Evolutionary conservation across 2,797 vertebrate genomes (phyloP).

Genomic region (Coranthus polyacanthus): DNA sequence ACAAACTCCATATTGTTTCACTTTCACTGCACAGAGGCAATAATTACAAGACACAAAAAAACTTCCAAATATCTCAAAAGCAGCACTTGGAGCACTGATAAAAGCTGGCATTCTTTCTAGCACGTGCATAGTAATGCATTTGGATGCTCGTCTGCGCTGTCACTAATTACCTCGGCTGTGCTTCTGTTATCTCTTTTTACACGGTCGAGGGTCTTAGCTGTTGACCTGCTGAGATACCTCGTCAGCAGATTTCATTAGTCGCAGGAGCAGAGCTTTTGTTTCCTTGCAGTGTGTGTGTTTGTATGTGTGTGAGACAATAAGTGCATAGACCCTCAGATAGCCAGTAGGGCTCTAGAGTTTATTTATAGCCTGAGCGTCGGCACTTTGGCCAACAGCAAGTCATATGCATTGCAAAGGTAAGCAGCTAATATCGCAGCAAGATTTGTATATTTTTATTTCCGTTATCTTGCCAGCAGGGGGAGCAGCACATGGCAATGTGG

Average conservation of each 20-base stretch:
- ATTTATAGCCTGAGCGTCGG: conserved; percentile 75
- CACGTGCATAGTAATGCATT: not conserved
- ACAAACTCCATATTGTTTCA: conserved; percentile 52
- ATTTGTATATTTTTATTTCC: conserved; percentile 41
- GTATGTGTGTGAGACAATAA: conserved; percentile 18
- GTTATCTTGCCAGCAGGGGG: conserved; percentile 47
- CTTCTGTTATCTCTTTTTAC: conserved; percentile 40
- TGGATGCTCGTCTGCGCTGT: conserved; percentile 5
- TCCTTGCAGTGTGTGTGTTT: conserved; percentile 42
- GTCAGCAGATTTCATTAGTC: conserved; percentile 72
- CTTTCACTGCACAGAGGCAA: conserved; percentile 13
- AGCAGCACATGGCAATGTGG: conserved; percentile 22
- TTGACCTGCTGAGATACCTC: conserved; percentile 62
- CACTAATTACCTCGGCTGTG: conserved; percentile 33
- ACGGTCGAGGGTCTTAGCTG: conserved; percentile 34
- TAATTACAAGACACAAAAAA: conserved; percentile 22
- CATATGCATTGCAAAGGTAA: conserved; percentile 77
- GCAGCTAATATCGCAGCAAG: conserved; percentile 61
- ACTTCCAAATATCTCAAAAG: conserved; percentile 6
- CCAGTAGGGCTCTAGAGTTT: conserved; percentile 64
- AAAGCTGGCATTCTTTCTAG: conserved; percentile 11
- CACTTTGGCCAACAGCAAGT: conserved; percentile 54
- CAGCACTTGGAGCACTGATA: not conserved
- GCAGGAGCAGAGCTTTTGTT: conserved; percentile 57
- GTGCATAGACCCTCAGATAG: conserved; percentile 68